Evolutionary conservation across 2,797 vertebrate species (phyloP).

Genomic region (Glyptemys insculpta): DNA sequence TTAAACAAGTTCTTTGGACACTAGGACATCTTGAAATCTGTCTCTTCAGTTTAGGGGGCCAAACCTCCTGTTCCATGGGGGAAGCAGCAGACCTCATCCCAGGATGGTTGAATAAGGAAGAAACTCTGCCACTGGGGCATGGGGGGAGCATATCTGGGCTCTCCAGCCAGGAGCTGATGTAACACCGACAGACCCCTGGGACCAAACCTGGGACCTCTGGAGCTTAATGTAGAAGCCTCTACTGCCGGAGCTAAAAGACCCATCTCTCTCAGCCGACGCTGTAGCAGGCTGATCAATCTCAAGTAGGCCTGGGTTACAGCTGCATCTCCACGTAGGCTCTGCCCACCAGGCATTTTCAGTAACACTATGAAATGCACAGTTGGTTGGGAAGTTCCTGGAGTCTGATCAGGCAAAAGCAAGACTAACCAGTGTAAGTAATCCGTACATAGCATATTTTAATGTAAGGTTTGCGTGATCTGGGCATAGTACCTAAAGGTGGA

Average conservation of each 20-base stretch:
- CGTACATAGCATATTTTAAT: background rate
- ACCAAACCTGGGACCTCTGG: background rate
- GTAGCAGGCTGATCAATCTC: background rate
- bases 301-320: background rate
- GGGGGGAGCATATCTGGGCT: background rate
- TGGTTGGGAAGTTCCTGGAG: background rate
- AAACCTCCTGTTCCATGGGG: background rate
- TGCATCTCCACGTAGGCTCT: background rate
- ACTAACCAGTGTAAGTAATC: background rate
- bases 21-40: background rate
- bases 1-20: too few relatives aligned
- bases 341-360: background rate
- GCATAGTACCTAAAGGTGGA: background rate
- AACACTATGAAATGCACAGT: background rate
- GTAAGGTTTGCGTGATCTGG: background rate
- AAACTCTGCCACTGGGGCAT: accelerated
- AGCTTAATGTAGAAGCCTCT: background rate
- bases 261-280: background rate
- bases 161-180: background rate
- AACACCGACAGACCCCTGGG: background rate
- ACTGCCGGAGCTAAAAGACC: background rate
- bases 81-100: background rate
- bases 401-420: background rate
- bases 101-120: background rate
- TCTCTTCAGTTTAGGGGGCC: background rate